Evolutionary conservation across 2,797 vertebrate species (phyloP), one percentile per base, ranked within the genome.

Genomic region (Pyrocephalus nanus): DNA sequence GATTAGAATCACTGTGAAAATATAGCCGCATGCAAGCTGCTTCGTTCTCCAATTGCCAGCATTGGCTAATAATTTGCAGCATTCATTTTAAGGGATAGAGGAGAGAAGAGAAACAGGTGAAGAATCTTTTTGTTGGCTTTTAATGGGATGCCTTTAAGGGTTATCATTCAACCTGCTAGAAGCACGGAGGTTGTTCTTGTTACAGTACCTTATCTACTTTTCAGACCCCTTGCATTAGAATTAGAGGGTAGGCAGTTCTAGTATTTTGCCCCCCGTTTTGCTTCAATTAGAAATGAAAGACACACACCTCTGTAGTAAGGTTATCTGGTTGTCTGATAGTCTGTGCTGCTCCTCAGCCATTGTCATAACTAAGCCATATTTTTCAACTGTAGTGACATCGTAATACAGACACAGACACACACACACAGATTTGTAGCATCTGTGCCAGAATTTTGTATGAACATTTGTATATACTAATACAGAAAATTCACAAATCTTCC

Each of bases 1-100:
- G 95, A 92, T 94, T 89, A 79, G 91, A 88, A 94, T 96, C 83
- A 4, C 88, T 50, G 86, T 90, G 70, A 93, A 92, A 91, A 96
- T 48, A 55, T 58, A 81, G 61, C 43, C 26, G 7, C 62, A 45
- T 45, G 43, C 86, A 80, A 82, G 69, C 93, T 72, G 42, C 90
- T 89, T 83, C 50, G 0, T 80, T 92, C 93, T 95, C 88, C 88
- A 83, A 6, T 88, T 87, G 87, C 96, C 88, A 93, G 86, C 5
- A 1, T 89, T 95, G 58, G 82, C 93, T 97, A 88, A 83, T 93
- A 69, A 92, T 77, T 65, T 32, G 55, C 90, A 88, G 87, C 60
- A 61, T 85, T 85, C 88, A 36, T 94, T 82, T 95, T 67, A 61
- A 85, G 72, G 64, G 53, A 58, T 67, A 60, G 71, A 36, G 67